phyloP scores from a whole-genome alignment of 1,140 invertebrate genomes.

The Zaprionus ghesquierei region DNA sequence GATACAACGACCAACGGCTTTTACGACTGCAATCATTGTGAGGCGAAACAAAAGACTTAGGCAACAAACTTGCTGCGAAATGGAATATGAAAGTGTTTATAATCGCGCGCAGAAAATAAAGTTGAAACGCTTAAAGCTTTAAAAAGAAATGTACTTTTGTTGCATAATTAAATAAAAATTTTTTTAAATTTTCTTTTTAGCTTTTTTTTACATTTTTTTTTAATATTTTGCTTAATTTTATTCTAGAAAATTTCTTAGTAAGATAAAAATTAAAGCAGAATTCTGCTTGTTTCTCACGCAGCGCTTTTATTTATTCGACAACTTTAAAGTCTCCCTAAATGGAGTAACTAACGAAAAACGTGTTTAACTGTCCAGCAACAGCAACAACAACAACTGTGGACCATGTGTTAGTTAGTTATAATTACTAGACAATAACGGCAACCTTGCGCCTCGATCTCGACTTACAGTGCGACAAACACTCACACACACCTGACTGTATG shows the following conservation, averaged over 20 bases:
- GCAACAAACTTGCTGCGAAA: constrained; percentile 52
- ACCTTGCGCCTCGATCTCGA: constrained; percentile 71
- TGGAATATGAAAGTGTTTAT: background rate
- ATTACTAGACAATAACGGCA: constrained; percentile 78
- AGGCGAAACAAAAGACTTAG: constrained; percentile 58
- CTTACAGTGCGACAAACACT: constrained; percentile 45
- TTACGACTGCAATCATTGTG: constrained; percentile 34
- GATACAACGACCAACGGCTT: constrained; percentile 24
- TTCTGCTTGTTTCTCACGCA: background rate
- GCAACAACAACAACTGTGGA: constrained; percentile 37
- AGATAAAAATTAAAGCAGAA: background rate
- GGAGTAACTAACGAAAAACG: constrained; percentile 16
- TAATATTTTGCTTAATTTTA: background rate
- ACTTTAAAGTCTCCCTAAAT: constrained; percentile 2
- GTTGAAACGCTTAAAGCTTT: background rate
- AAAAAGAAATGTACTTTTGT: no score
- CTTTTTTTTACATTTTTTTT: no score
- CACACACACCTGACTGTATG: constrained; percentile 29
- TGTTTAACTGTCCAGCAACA: constrained; percentile 30
- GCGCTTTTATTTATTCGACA: constrained; percentile 14
- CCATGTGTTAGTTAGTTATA: constrained; percentile 63
- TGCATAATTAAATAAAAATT: background rate
- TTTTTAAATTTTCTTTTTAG: background rate
- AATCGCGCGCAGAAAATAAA: background rate
- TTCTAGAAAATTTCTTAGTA: background rate